Base-by-base conservation (phyloP, 2,797 vertebrate species). In the Poeciliopsis gracilis region DNA sequence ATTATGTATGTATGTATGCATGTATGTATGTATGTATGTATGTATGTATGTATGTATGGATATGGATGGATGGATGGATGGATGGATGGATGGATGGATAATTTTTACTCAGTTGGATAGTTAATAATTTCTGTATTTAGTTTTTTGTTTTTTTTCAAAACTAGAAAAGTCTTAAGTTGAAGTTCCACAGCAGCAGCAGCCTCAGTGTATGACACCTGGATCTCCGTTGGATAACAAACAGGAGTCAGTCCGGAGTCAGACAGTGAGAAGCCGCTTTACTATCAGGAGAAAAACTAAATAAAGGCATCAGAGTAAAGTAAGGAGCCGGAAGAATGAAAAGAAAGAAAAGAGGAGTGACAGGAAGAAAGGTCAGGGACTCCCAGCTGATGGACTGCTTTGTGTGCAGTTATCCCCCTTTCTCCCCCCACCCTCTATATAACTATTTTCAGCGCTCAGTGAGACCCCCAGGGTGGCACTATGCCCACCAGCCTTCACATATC, bases 341-440 rank as follows among this genome's bases (percentile, higher is more conserved):
- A n/a, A 79, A 78, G 57, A 89, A 83, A 88, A 81, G 82, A 78
- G 89, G 89, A 90, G 71, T 86, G 91, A 90, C 76, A 57, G 83
- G 86, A 72, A 87, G 83, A 94, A 95, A 95, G 94, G 91, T 94
- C 93, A 94, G 91, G 91, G 91, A 94, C 93, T 94, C 93, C 94
- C 93, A 77, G 74, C 92, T 94, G 94, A 94, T 87, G 77, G 82
- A 88, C 86, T 88, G 90, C 93, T 94, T 94, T 95, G 94, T 95
- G 77, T 81, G 71, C 82, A 84, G 81, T 86, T 92, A 93, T 79
- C 55, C 91, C 11, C 55, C 53, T 2, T 12, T 12, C 25, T 69
- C 36, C 1, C 45, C 11, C 45, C 11, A 71, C 53, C 73, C 76
- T 72, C 63, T 61, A 72, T 73, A 51, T 66, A 61, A 75, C 46